Evolutionary conservation across 2,888 invertebrate genomes (phyloP).

Genomic region (Leptopilina myrica): DNA sequence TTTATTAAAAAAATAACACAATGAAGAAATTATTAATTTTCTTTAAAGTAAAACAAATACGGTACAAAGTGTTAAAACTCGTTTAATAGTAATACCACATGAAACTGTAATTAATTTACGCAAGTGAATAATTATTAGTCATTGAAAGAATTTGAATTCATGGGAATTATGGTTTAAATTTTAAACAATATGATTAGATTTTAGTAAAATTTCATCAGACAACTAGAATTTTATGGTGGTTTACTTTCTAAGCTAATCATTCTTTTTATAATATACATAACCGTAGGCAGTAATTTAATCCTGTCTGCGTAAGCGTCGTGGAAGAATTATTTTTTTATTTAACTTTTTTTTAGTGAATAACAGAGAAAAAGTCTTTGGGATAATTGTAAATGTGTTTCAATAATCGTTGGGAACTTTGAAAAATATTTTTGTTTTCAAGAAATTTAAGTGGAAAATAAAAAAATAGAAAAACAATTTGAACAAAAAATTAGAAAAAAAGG

Average conservation of each 20-base stretch:
- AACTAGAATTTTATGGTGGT: neutral
- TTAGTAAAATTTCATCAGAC: neutral
- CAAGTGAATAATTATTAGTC: no score
- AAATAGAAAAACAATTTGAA: no score
- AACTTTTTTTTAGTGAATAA: neutral
- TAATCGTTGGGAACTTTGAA: neutral
- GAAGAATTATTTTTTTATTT: neutral
- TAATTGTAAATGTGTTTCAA: neutral
- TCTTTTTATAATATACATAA: neutral
- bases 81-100: no score
- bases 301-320: neutral
- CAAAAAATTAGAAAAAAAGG: no score
- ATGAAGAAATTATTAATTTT: no score
- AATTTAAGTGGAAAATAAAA: no score
- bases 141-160: no score
- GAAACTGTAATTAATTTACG: no score
- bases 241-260: slow-evolving; percentile 9
- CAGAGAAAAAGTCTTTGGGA: neutral
- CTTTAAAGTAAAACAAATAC: no score
- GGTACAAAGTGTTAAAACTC: no score
- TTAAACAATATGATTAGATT: neutral
- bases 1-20: no score
- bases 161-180: neutral
- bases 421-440: neutral
- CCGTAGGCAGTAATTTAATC: neutral